Conservation (phyloP, 2,797 vertebrate species). For the Odontamblyopus lacepedii region DNA sequence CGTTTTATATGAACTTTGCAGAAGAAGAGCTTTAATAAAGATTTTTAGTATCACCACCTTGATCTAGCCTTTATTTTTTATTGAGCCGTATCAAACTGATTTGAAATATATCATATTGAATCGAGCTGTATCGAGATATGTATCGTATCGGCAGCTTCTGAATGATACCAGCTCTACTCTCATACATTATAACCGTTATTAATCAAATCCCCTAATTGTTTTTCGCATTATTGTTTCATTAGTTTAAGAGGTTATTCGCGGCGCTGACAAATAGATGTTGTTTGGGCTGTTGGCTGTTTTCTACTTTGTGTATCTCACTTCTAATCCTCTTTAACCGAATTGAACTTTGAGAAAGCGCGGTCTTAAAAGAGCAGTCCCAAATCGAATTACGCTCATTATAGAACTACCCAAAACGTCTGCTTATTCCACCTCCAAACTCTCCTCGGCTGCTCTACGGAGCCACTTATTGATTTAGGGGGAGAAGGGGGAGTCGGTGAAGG, state of each 20-base stretch:
- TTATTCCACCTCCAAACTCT: slow-evolving; percentile 7
- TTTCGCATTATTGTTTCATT: background rate
- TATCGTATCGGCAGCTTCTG: no score
- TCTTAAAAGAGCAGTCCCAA: background rate
- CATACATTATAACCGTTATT: no score
- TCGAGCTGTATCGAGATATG: no score
- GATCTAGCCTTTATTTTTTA: no score
- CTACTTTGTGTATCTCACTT: background rate
- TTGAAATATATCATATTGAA: no score
- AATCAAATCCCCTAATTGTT: no score
- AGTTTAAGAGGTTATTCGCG: background rate
- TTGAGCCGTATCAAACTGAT: no score
- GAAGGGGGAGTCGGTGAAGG: slow-evolving; percentile 27
- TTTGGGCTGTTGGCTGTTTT: background rate
- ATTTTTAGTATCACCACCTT: no score
- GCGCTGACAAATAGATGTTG: background rate
- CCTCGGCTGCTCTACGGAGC: background rate
- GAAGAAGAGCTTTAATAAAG: no score
- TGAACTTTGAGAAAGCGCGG: slow-evolving; percentile 5
- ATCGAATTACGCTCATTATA: slow-evolving; percentile 5
- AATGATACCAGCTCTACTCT: no score
- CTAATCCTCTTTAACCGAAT: background rate
- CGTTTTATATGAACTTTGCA: no score
- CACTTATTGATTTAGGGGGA: slow-evolving; percentile 36
- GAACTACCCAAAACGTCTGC: background rate